Conservation (phyloP, 2,888 invertebrate genomes). For the Neoitamus cyanurus region DNA sequence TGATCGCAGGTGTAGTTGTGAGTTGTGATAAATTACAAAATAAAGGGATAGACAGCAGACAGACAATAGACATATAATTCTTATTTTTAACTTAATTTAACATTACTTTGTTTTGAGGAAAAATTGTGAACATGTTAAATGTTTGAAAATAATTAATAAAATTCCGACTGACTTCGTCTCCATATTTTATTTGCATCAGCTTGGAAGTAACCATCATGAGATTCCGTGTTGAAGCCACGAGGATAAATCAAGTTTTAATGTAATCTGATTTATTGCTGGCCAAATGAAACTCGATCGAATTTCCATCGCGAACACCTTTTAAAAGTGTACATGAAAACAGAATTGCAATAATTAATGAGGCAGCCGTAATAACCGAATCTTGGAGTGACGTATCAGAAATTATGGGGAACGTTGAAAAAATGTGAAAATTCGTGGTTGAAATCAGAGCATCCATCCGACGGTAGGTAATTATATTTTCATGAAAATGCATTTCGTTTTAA, state of each 20-base stretch:
- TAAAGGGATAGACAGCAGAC: too few species aligned
- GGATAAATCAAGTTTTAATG: not conserved
- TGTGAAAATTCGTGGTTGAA: not conserved
- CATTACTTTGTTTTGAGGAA: too few species aligned
- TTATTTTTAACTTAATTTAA: too few species aligned
- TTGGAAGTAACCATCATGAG: not conserved
- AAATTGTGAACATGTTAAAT: too few species aligned
- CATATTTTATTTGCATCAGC: not conserved
- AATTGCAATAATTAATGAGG: constrained; percentile 1
- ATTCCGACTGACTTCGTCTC: not conserved
- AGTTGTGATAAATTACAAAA: too few species aligned
- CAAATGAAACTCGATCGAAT: not conserved
- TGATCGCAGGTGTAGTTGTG: too few species aligned
- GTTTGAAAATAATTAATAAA: too few species aligned
- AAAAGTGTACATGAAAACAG: not conserved
- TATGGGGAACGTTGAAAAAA: not conserved
- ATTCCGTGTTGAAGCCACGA: not conserved
- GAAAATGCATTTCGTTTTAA: not conserved
- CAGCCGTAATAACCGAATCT: not conserved
- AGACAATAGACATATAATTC: too few species aligned
- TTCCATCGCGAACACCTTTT: not conserved
- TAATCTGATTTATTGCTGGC: not conserved
- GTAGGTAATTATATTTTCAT: not conserved
- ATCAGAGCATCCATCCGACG: not conserved
- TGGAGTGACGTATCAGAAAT: not conserved